Evolutionary conservation across 2,888 invertebrate genomes (phyloP).

Genomic region (Muschampia staudingeri): DNA sequence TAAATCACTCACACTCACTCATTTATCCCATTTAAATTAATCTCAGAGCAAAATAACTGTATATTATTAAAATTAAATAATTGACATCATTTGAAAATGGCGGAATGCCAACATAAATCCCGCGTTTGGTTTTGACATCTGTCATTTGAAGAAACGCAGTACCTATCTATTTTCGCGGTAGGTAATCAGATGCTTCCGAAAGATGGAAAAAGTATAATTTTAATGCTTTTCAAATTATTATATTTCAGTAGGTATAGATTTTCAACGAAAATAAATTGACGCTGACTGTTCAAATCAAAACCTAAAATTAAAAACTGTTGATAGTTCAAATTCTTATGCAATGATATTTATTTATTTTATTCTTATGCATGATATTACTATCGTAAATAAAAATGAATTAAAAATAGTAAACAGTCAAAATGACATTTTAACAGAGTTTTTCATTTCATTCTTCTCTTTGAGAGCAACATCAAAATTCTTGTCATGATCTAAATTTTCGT

Average conservation of each 20-base stretch:
- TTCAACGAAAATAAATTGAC: too few relatives aligned
- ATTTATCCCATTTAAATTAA: too few relatives aligned
- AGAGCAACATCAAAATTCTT: slow-evolving; percentile 49
- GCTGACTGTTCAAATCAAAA: too few relatives aligned
- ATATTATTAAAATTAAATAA: too few relatives aligned
- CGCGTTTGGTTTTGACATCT: slow-evolving; percentile 39
- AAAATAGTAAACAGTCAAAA: neutral
- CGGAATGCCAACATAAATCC: slow-evolving; percentile 18
- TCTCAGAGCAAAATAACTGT: too few relatives aligned
- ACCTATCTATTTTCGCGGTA: neutral
- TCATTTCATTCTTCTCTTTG: neutral
- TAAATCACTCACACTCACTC: too few relatives aligned
- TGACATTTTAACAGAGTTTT: neutral
- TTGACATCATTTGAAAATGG: neutral
- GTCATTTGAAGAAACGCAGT: slow-evolving; percentile 13
- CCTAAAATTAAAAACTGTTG: too few relatives aligned
- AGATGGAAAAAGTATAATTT: neutral
- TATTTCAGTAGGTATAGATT: too few relatives aligned
- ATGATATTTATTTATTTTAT: too few relatives aligned
- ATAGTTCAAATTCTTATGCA: too few relatives aligned
- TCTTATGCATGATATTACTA: too few relatives aligned
- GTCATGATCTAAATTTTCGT: slow-evolving; percentile 11
- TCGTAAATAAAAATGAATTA: neutral
- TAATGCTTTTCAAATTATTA: too few relatives aligned
- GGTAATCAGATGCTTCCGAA: slow-evolving; percentile 24